Base-by-base conservation (phyloP, 2,797 vertebrate genomes). In the Acanthurus lineatus region DNA sequence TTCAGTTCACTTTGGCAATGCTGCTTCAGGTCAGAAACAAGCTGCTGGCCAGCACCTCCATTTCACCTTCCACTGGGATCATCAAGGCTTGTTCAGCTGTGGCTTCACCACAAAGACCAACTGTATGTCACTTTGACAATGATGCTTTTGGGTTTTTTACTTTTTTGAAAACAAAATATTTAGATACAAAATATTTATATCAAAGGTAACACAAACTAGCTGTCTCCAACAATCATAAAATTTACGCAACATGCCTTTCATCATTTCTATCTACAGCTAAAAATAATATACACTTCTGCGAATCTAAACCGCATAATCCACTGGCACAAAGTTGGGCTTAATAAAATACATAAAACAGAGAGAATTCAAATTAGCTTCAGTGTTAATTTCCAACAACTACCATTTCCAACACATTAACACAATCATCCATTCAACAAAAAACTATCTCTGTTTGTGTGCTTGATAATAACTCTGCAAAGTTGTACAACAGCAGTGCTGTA, bases 1-100 rank as follows among this genome's bases (percentile, higher is more conserved):
- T 17, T 54, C 35, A 49, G 35, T 77, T 63, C 51, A 60, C 49
- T 64, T 69, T 77, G 68, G 19, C 32, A 58, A 6, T 3, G 19
- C 16, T 25, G n/a, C 49, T 58, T 71, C 48, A 60, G 32, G 52
- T 71, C 45, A 20, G 53, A 15, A 35, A 10, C 9, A 22, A 28
- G 28, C 35, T 35, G 20, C 35, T 6, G 16, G 58, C 45, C 45
- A 48, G 32, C 48, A 66, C 28, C 22, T 69, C 51, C n/a, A 52
- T 12, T 12, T 60, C 22, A 57, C 45, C 5, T 45, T 45, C 40
- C 5, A 57, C 56, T 14, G 5, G 32, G 20, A 63, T 48, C 4
- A 57, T 38, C 11, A 28, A 71, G 12, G 22, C n/a, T 66, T 77
- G 57, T 64, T 54, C 60, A 19, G 9, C 32, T 60, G 40, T 17